Evolutionary conservation across 35 echinoderm and acorn worm genomes (phyloP).

Genomic region (Heliocidaris erythrogramma): DNA sequence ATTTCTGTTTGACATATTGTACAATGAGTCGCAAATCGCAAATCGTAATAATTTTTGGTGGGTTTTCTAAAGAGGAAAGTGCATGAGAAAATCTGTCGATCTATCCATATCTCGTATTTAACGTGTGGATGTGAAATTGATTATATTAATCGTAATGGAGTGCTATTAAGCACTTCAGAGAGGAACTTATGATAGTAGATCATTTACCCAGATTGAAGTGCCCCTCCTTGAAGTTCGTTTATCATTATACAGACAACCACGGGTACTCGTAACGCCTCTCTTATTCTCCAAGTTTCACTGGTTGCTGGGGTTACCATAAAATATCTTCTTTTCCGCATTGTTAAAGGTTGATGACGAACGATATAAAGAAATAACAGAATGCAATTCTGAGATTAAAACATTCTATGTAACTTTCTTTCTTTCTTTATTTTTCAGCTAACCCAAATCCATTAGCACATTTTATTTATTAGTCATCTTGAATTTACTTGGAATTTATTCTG

Average conservation of each 20-base stretch:
- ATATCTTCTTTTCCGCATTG: background rate
- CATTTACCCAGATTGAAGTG: conserved; percentile 4
- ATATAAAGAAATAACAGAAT: too few species aligned
- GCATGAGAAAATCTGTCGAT: too few species aligned
- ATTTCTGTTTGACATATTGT: too few species aligned
- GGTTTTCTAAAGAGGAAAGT: too few species aligned
- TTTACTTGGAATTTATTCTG: too few species aligned
- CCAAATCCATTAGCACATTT: too few species aligned
- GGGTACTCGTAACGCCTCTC: background rate
- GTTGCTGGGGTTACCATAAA: too few species aligned
- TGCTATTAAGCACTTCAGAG: background rate
- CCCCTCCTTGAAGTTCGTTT: background rate
- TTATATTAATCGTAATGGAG: background rate
- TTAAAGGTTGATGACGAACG: background rate
- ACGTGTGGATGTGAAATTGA: background rate
- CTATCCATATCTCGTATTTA: background rate
- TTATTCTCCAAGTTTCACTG: background rate
- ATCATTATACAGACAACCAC: background rate
- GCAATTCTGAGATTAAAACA: too few species aligned
- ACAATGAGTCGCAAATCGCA: too few species aligned
- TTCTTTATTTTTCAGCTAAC: background rate
- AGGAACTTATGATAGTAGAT: background rate
- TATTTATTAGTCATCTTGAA: too few species aligned
- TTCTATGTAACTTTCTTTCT: background rate
- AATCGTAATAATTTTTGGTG: too few species aligned